Evolutionary conservation across 2,113 vertebrate species (phyloP).

Genomic region (Misgurnus anguillicaudatus): DNA sequence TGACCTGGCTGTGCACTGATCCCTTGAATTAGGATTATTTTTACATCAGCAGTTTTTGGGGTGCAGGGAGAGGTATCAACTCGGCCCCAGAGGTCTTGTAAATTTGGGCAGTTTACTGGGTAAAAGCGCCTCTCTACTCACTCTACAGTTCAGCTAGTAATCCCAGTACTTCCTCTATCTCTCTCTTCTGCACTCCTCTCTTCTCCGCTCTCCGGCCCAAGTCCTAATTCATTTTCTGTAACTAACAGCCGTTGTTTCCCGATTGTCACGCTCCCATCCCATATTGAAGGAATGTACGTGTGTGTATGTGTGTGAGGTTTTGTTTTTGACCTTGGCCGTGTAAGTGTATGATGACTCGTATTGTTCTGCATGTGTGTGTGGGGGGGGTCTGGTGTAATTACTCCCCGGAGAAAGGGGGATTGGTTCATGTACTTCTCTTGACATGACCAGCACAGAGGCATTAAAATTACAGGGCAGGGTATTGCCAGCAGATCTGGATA

Average conservation of each 20-base stretch:
- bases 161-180: constrained; percentile 81
- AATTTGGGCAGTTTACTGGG: constrained; percentile 96
- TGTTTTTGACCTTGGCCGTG: constrained; percentile 40
- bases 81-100: constrained; percentile 85
- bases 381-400: constrained; percentile 13
- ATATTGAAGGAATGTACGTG: constrained; percentile 88
- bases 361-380: constrained; percentile 39
- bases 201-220: constrained; percentile 81
- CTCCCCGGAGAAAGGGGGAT: constrained; percentile 10
- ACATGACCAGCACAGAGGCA: constrained; percentile 23
- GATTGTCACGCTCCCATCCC: constrained; percentile 98
- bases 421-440: constrained; percentile 30
- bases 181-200: constrained; percentile 71
- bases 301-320: constrained; percentile 49
- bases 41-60: constrained; percentile 85
- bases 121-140: constrained; percentile 76
- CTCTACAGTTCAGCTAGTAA: constrained; percentile 83
- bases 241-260: constrained; percentile 99
- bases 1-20: constrained; percentile 71
- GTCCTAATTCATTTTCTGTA: constrained; percentile 99
- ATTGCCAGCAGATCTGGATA: constrained; percentile 84
- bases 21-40: constrained; percentile 92
- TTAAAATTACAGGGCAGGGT: constrained; percentile 55
- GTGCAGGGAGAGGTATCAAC: constrained; percentile 75
- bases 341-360: constrained; percentile 32